phyloP scores from a whole-genome alignment of 2,888 invertebrate species.

The Nysson spinosus region DNA sequence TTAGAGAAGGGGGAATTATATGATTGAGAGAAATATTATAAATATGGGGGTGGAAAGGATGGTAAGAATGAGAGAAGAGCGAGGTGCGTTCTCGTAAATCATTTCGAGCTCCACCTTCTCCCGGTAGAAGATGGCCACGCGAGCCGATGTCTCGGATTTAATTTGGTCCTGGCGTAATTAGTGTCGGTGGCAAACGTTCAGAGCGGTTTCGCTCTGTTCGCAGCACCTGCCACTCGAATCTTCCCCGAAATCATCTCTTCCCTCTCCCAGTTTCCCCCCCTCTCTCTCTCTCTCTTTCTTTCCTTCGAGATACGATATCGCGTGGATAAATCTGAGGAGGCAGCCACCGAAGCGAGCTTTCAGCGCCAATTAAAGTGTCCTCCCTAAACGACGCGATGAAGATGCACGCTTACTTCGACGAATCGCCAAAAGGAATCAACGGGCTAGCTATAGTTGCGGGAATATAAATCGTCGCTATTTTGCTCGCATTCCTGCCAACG shows the following conservation, averaged over 20 bases:
- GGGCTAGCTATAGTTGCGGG: no score
- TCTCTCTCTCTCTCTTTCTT: conserved; percentile 16
- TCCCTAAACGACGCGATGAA: conserved; percentile 61
- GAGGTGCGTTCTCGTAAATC: conserved; percentile 50
- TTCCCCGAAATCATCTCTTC: conserved; percentile 49
- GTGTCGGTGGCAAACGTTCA: conserved; percentile 58
- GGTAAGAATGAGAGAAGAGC: no score
- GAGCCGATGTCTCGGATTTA: conserved; percentile 70
- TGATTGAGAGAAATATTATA: no score
- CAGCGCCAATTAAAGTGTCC: conserved; percentile 74
- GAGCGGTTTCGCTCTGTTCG: conserved; percentile 74
- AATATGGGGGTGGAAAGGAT: no score
- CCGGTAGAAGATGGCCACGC: conserved; percentile 13
- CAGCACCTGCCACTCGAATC: conserved; percentile 72
- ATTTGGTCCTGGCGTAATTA: conserved; percentile 73
- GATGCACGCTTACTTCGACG: conserved; percentile 10
- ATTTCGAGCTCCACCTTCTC: conserved; percentile 31
- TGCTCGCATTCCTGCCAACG: no score
- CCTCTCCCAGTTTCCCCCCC: conserved; percentile 18
- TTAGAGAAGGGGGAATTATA: no score
- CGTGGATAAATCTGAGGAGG: conserved; percentile 66
- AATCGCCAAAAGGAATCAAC: background rate
- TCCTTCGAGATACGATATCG: conserved; percentile 25
- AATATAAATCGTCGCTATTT: no score
- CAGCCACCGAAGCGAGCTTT: conserved; percentile 64